Conservation (phyloP, 2,113 vertebrate species). For the Turdus rufiventris region DNA sequence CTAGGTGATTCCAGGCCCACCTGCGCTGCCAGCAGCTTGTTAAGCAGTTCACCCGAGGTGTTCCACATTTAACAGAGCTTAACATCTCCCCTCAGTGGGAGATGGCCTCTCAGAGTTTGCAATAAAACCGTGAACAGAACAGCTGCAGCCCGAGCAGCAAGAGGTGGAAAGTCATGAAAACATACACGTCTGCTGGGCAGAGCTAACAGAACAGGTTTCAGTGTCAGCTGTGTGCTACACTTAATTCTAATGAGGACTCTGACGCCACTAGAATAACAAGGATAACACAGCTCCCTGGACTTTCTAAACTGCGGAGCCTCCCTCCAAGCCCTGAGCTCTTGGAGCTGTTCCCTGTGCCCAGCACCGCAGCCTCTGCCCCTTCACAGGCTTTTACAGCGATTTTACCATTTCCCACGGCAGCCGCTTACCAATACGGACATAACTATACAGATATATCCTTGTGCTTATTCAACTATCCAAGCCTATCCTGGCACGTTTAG, state of each 20-base stretch:
- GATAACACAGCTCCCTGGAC: fast-evolving
- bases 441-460: not conserved
- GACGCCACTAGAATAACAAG: not conserved
- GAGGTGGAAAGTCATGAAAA: not conserved
- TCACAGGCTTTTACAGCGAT: fast-evolving
- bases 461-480: not conserved
- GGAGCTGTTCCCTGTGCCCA: fast-evolving
- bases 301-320: fast-evolving
- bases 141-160: fast-evolving
- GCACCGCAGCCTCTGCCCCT: not conserved
- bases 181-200: not conserved
- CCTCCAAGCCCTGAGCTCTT: fast-evolving
- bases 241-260: not conserved
- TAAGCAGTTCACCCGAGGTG: not conserved
- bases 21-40: not conserved
- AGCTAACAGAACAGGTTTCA: not conserved
- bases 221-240: fast-evolving
- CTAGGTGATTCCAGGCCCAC: not conserved
- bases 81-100: not conserved
- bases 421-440: fast-evolving
- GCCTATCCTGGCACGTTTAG: not conserved
- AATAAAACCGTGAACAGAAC: not conserved
- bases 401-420: fast-evolving
- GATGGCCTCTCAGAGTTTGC: not conserved
- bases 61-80: not conserved